phyloP scores from a whole-genome alignment of 2,797 vertebrate genomes.

The Phoebastria nigripes region DNA sequence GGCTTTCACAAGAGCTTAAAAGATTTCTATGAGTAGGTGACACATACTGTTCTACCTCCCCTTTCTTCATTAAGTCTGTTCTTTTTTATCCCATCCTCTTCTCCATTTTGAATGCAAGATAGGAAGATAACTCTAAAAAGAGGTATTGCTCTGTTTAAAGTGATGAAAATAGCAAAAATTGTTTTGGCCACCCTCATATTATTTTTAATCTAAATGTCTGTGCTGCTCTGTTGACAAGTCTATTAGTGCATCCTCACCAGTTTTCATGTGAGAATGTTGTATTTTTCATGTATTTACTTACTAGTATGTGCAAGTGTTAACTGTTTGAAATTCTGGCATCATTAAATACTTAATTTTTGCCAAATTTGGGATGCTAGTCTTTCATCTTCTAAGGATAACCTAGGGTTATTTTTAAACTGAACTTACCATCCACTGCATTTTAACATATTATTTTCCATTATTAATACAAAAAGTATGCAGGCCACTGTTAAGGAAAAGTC shows the following conservation, averaged over 20 bases:
- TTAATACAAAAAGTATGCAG: conserved; percentile 41
- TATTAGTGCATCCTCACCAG: conserved; percentile 56
- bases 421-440: conserved; percentile 38
- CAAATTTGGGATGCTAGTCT: background rate
- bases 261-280: conserved; percentile 46
- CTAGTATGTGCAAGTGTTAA: conserved; percentile 42
- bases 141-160: conserved; percentile 44
- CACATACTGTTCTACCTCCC: background rate
- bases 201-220: conserved; percentile 48
- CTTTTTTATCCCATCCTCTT: background rate
- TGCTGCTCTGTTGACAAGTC: conserved; percentile 54
- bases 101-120: conserved; percentile 26
- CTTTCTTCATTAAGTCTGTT: background rate
- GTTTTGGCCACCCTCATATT: background rate
- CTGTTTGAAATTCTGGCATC: conserved; percentile 39
- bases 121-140: conserved; percentile 36
- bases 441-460: conserved; percentile 62
- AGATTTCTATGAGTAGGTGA: background rate
- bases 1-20: background rate
- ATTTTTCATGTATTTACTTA: conserved; percentile 38
- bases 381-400: conserved; percentile 64
- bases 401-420: conserved; percentile 66
- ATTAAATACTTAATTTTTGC: conserved; percentile 20
- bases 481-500: conserved; percentile 20
- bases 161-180: conserved; percentile 23